phyloP scores from a whole-genome alignment of 2,113 vertebrate species.

The Pseudopodoces humilis region DNA sequence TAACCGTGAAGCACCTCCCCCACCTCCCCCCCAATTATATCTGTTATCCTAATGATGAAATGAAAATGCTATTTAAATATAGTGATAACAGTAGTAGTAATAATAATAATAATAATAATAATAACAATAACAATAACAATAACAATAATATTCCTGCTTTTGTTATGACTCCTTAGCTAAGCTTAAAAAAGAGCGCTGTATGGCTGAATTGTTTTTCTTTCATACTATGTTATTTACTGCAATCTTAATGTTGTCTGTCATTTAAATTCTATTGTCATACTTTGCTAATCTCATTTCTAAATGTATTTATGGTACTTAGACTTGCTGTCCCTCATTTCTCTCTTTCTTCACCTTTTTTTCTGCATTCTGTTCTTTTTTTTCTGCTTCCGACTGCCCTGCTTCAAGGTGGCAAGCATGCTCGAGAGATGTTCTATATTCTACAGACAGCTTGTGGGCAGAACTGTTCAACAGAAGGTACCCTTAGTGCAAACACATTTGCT shows the following conservation, averaged over 20 bases:
- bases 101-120: slow-evolving; percentile 60
- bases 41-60: slow-evolving; percentile 26
- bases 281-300: slow-evolving; percentile 85
- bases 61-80: slow-evolving; percentile 51
- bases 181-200: slow-evolving; percentile 77
- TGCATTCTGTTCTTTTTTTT: slow-evolving; percentile 82
- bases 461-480: slow-evolving; percentile 99
- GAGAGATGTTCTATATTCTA: slow-evolving; percentile 99
- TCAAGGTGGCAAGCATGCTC: slow-evolving; percentile 97
- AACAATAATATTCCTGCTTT: slow-evolving; percentile 65
- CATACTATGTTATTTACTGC: slow-evolving; percentile 79
- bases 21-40: neutral
- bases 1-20: neutral
- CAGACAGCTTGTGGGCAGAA: slow-evolving; percentile 98
- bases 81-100: slow-evolving; percentile 56
- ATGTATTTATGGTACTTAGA: slow-evolving; percentile 84
- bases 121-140: slow-evolving; percentile 46
- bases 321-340: slow-evolving; percentile 83
- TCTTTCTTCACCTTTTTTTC: slow-evolving; percentile 83
- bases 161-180: slow-evolving; percentile 76
- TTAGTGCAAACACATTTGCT: slow-evolving; percentile 81
- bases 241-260: slow-evolving; percentile 80
- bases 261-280: slow-evolving; percentile 83
- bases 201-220: slow-evolving; percentile 77
- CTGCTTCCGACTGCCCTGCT: slow-evolving; percentile 87